Conservation (phyloP, 2,113 vertebrate species). For the Galemys pyrenaicus region DNA sequence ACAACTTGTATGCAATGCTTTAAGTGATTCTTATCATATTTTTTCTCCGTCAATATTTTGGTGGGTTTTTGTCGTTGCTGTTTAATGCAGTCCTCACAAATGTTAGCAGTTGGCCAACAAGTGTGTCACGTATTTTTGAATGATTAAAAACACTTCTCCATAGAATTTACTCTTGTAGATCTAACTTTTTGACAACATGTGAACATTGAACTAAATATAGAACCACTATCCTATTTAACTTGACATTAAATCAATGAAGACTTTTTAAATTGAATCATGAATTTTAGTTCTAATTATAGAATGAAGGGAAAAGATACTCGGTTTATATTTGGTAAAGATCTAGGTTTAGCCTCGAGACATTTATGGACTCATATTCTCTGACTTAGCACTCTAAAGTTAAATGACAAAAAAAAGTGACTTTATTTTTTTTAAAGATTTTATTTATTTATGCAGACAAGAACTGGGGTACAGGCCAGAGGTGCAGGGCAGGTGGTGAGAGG, state of each 20-base stretch:
- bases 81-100: background rate
- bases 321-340: no score
- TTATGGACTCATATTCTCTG: background rate
- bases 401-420: no score
- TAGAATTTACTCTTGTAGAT: constrained; percentile 1
- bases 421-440: no score
- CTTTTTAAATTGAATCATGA: background rate
- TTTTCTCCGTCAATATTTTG: background rate
- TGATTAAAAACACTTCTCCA: background rate
- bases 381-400: background rate
- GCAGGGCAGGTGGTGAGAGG: no score
- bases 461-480: no score
- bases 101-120: background rate
- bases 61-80: background rate
- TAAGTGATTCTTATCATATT: background rate
- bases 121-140: background rate
- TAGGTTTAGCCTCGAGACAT: background rate
- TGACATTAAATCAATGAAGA: constrained; percentile 26
- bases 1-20: background rate
- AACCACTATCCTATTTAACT: background rate
- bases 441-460: no score
- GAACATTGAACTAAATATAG: background rate
- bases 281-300: background rate
- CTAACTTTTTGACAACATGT: background rate
- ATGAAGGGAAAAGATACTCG: background rate